These are phyloP conservation scores for Alligator mississippiensis DNA, from an alignment of 2,113 vertebrate genomes.

Conservation along the genomic window DNA sequence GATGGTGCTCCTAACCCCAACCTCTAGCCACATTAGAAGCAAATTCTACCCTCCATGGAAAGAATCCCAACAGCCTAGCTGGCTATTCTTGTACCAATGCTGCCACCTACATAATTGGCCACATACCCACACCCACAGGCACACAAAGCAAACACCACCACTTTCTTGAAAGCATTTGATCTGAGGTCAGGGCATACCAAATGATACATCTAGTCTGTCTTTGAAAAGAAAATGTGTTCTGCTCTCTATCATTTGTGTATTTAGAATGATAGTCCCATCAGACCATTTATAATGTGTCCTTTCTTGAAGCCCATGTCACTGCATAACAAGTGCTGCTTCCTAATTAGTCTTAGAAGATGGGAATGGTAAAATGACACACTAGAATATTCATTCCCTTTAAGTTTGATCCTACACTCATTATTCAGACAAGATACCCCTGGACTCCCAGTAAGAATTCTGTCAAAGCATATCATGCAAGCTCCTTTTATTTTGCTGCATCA, in stretches of 20 bases:
- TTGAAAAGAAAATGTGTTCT: not conserved
- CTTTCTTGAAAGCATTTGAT: not conserved
- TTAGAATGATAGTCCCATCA: not conserved
- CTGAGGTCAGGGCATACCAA: not conserved
- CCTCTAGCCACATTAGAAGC: not conserved
- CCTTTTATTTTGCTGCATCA: not conserved
- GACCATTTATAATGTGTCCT: fast-evolving
- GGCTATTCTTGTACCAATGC: not conserved
- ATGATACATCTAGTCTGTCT: not conserved
- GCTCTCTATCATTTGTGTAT: fast-evolving
- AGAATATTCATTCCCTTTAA: not conserved
- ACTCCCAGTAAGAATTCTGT: fast-evolving
- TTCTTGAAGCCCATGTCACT: not conserved
- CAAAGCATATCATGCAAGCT: not conserved
- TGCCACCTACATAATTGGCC: not conserved
- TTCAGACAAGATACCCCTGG: not conserved
- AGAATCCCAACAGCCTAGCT: not conserved
- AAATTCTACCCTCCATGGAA: not conserved
- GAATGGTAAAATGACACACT: not conserved
- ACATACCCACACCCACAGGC: too few relatives aligned
- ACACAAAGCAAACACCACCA: too few relatives aligned
- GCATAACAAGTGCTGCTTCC: not conserved
- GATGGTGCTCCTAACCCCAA: not conserved
- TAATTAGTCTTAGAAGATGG: not conserved
- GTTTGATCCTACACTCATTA: not conserved